Percentiles rank a stretch among this genome's conserved stretches.
Evolutionary conservation across 2,888 invertebrate species (phyloP).

Genomic region (Apoda limacodes): DNA sequence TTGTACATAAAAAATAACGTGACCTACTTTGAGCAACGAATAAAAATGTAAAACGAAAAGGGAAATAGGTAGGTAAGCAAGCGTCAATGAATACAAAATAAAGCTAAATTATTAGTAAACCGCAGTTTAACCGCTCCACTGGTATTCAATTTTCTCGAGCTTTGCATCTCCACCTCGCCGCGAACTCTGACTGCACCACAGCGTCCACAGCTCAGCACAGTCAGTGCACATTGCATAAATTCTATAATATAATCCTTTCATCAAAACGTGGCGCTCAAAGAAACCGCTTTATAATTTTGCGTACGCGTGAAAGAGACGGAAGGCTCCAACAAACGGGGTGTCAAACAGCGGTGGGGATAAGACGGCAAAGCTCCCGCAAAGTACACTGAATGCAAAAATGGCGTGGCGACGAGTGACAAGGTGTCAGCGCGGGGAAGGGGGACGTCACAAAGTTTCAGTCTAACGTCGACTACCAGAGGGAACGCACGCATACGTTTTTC

Average conservation of each 20-base stretch:
- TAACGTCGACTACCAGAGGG: slow-evolving; percentile 38
- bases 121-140: slow-evolving; percentile 35
- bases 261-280: slow-evolving; percentile 60
- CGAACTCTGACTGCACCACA: slow-evolving; percentile 54
- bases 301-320: slow-evolving; percentile 53
- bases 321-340: slow-evolving; percentile 60
- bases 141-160: slow-evolving; percentile 60
- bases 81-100: slow-evolving; percentile 27
- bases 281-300: slow-evolving; percentile 57
- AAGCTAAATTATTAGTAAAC: slow-evolving; percentile 55
- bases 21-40: slow-evolving; percentile 20
- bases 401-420: slow-evolving; percentile 66
- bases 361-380: slow-evolving; percentile 70
- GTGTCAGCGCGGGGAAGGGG: slow-evolving; percentile 51
- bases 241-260: slow-evolving; percentile 61
- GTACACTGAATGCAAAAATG: slow-evolving; percentile 71
- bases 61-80: slow-evolving; percentile 14
- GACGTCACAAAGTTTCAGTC: slow-evolving; percentile 43
- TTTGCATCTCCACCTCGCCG: slow-evolving; percentile 56
- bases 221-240: slow-evolving; percentile 19
- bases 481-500: slow-evolving; percentile 29
- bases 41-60: slow-evolving; percentile 19
- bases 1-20: slow-evolving; percentile 10
- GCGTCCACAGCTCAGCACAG: not conserved
- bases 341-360: slow-evolving; percentile 70